Conservation (phyloP, 2,888 invertebrate species). For the Ptychoptera albimana region DNA sequence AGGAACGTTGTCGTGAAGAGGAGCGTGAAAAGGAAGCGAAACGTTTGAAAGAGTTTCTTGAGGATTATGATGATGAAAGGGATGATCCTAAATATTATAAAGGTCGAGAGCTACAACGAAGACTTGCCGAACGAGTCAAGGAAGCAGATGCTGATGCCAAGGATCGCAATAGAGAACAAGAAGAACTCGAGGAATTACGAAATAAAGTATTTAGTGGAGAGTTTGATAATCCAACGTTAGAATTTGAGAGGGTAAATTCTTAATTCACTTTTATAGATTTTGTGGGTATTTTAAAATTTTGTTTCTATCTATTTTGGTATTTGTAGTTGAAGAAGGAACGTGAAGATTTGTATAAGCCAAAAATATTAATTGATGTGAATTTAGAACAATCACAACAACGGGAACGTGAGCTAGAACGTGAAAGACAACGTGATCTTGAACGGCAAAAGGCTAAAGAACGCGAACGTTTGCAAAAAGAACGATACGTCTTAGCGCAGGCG, state of each 20-base stretch:
- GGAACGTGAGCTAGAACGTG: conserved; percentile 39
- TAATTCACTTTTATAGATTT: conserved; percentile 8
- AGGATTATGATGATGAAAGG: conserved; percentile 97
- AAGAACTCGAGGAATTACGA: conserved; percentile 73
- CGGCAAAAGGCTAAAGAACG: conserved; percentile 27
- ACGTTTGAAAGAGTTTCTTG: conserved; percentile 89
- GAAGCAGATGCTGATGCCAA: conserved; percentile 86
- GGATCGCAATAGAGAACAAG: conserved; percentile 78
- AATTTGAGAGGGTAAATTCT: conserved; percentile 43
- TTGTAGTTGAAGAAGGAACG: conserved; percentile 41
- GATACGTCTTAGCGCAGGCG: conserved; percentile 39
- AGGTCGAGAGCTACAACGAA: conserved; percentile 74
- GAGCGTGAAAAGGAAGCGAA: conserved; percentile 86
- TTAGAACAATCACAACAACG: conserved; percentile 42
- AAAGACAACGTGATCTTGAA: conserved; percentile 32
- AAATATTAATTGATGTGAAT: conserved; percentile 57
- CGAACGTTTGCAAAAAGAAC: conserved; percentile 23
- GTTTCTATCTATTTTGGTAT: conserved; percentile 17
- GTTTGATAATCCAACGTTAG: conserved; percentile 44
- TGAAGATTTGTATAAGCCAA: conserved; percentile 72
- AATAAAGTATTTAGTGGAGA: conserved; percentile 55
- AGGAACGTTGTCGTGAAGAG: conserved; percentile 68
- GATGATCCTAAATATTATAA: conserved; percentile 97
- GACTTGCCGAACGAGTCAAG: conserved; percentile 81
- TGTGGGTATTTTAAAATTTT: background rate